phyloP scores from a whole-genome alignment of 2,113 vertebrate genomes.

The Ovis canadensis region DNA sequence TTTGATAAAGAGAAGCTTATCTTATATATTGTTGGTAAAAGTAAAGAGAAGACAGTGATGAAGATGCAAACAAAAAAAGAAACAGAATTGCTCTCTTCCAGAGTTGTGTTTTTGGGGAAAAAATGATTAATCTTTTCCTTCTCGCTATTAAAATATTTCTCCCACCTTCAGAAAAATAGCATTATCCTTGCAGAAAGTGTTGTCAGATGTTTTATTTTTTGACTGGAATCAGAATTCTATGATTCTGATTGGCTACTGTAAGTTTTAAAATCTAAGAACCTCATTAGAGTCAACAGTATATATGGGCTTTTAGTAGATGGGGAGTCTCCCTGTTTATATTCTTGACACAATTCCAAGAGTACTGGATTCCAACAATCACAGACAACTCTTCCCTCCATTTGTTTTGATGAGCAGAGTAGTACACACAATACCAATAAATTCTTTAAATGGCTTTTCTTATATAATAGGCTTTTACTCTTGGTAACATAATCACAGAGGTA shows the following conservation, averaged over 20 bases:
- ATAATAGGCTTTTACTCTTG: conserved; percentile 38
- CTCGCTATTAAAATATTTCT: background rate
- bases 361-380: background rate
- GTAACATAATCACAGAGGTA: conserved; percentile 25
- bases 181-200: background rate
- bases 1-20: conserved; percentile 54
- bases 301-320: background rate
- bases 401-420: conserved; percentile 41
- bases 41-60: conserved; percentile 13
- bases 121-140: background rate
- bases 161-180: background rate
- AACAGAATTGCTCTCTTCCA: background rate
- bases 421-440: conserved; percentile 5
- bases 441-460: conserved; percentile 29
- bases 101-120: background rate
- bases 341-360: conserved; percentile 9
- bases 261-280: background rate
- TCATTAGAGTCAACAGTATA: background rate
- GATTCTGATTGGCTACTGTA: conserved; percentile 13
- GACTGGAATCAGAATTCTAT: background rate
- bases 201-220: conserved; percentile 20
- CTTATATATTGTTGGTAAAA: conserved; percentile 52
- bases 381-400: conserved; percentile 14
- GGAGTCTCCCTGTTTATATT: conserved; percentile 7
- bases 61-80: background rate